phyloP scores from a whole-genome alignment of 2,888 invertebrate genomes.

The Noctuana brunneofusca region DNA sequence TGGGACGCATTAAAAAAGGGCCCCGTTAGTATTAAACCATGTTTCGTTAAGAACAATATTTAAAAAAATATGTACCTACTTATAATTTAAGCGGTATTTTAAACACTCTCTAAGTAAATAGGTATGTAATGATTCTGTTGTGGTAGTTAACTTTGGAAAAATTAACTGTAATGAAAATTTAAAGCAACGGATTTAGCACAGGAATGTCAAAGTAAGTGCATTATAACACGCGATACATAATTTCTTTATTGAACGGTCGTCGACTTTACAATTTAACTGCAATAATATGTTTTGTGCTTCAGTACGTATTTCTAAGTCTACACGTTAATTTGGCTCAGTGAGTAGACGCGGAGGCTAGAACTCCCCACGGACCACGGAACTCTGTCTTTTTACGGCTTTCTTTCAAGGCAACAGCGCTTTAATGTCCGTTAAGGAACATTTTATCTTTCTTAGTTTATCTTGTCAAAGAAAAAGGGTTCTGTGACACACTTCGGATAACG shows the following conservation, averaged over 20 bases:
- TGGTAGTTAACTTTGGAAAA: too few relatives aligned
- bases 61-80: too few relatives aligned
- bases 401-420: constrained; percentile 70
- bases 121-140: too few relatives aligned
- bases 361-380: constrained; percentile 60
- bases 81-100: too few relatives aligned
- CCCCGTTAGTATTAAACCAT: too few relatives aligned
- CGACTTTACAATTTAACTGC: background rate
- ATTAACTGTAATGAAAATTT: background rate
- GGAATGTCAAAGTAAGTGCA: constrained; percentile 11
- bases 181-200: background rate
- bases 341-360: constrained; percentile 45
- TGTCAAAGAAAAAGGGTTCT: constrained; percentile 71
- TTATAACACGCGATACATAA: constrained; percentile 6
- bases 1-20: too few relatives aligned
- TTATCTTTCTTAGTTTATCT: constrained; percentile 79
- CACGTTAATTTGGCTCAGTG: constrained; percentile 67
- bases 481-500: constrained; percentile 72
- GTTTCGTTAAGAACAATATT: too few relatives aligned
- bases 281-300: background rate
- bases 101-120: too few relatives aligned
- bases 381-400: constrained; percentile 71
- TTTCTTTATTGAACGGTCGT: background rate
- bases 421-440: constrained; percentile 78
- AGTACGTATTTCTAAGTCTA: constrained; percentile 54